Base-by-base conservation (phyloP, 2,113 vertebrate species). In the Tyrannus savana region DNA sequence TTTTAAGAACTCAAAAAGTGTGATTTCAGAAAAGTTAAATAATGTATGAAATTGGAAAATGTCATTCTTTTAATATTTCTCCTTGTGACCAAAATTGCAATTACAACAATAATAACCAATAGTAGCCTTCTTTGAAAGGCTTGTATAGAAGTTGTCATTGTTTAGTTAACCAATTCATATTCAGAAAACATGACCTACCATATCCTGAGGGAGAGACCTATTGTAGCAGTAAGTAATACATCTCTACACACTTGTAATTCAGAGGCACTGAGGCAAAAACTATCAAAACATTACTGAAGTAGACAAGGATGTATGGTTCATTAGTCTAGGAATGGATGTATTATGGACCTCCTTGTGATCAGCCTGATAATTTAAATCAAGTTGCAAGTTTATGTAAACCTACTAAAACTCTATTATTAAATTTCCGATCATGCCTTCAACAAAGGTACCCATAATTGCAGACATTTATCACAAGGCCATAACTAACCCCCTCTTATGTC, bases 251-350 rank as follows among this genome's bases (percentile, higher is more conserved):
- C 66, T 96, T 97, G 91, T 95, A 98, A 98, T 98, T 97, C 95
- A 96, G 95, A 97, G 49, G 87, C 92, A 97, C 84, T 89, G 94
- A 98, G 96, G 96, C 96, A 98, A 97, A 97, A 97, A 95, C 92
- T 97, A 96, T 98, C 97, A 98, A 97, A 98, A 98, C 92, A 93
- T 95, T 97, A 86, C 96, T 62, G 52, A 96, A 97, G 95, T 84
- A 69, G 87, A 97, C 96, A 97, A 95, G 83, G 84, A 97, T 94
- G 62, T 83, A 95, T 95, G 94, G 90, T 97, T 98, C 97, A 97
- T 98, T 98, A 98, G 93, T 90, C 93, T 93, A 89, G 77, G 93
- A 97, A 97, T 67, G 82, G 96, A 97, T 97, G 95, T 86, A n/a
- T 90, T 97, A 93, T 95, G 92, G 95, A 95, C 90, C 81, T 95